phyloP scores from a whole-genome alignment of 30 jellyfish, hydroid and myxozoan genomes.

The Catostylus mosaicus region DNA sequence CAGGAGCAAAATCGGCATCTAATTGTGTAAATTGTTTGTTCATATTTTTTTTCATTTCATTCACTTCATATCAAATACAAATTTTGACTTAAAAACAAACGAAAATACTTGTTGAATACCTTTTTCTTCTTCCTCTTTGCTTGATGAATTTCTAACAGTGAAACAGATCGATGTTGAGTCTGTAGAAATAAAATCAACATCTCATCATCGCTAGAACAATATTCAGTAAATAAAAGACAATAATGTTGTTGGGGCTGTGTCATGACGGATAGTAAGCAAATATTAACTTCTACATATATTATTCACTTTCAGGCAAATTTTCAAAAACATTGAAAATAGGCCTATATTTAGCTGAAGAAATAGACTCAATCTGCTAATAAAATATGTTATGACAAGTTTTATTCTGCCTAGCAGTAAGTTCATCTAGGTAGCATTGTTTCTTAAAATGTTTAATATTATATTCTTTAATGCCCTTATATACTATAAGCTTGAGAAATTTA shows the following conservation, averaged over 20 bases:
- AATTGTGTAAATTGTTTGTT: too few relatives aligned
- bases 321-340: background rate
- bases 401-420: background rate
- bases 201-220: background rate
- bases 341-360: background rate
- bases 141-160: slow-evolving; percentile 84
- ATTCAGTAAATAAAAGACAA: background rate
- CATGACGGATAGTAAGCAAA: background rate
- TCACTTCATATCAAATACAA: too few relatives aligned
- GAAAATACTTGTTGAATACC: too few relatives aligned
- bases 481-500: slow-evolving; percentile 2
- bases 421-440: background rate
- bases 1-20: too few relatives aligned
- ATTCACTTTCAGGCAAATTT: background rate
- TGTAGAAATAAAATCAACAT: background rate
- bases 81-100: too few relatives aligned
- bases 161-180: slow-evolving; percentile 69
- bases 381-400: background rate
- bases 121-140: slow-evolving; percentile 71
- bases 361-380: background rate
- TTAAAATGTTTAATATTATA: background rate
- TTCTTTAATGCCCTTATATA: background rate
- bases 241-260: background rate
- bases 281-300: background rate
- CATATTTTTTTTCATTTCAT: too few relatives aligned